These are phyloP conservation scores for Belonocnema kinseyi DNA, from an alignment of 1,140 invertebrate genomes.

Conservation along the genomic window DNA sequence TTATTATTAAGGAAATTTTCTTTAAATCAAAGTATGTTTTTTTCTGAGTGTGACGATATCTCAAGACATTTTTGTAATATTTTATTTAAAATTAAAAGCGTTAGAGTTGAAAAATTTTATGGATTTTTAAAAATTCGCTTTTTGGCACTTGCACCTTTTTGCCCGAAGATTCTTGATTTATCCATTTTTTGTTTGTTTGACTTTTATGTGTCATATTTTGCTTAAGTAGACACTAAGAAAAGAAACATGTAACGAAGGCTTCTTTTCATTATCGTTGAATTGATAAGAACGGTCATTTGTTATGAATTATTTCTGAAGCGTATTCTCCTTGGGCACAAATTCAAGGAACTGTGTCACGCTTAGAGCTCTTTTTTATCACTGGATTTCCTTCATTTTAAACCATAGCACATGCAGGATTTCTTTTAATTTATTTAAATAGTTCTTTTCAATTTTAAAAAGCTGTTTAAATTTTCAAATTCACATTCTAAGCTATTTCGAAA, in stretches of 20 bases:
- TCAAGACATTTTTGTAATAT: too few relatives aligned
- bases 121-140: too few relatives aligned
- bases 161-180: neutral
- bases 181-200: neutral
- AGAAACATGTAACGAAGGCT: neutral
- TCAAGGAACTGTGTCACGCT: neutral
- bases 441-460: too few relatives aligned
- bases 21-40: too few relatives aligned
- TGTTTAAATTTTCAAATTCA: too few relatives aligned
- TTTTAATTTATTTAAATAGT: too few relatives aligned
- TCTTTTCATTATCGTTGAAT: slow-evolving; percentile 2
- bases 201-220: neutral
- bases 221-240: neutral
- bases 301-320: slow-evolving; percentile 19
- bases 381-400: neutral
- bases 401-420: neutral
- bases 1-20: too few relatives aligned
- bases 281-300: slow-evolving; percentile 10
- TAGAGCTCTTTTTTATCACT: neutral
- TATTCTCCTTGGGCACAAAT: neutral
- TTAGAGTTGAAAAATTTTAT: too few relatives aligned
- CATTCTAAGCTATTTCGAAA: too few relatives aligned
- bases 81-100: too few relatives aligned
- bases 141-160: too few relatives aligned
- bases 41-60: too few relatives aligned